Percentiles rank a stretch among this genome's conserved stretches.
phyloP scores from a whole-genome alignment of 2,113 vertebrate genomes.

The Dolichallabes microphthalmus region DNA sequence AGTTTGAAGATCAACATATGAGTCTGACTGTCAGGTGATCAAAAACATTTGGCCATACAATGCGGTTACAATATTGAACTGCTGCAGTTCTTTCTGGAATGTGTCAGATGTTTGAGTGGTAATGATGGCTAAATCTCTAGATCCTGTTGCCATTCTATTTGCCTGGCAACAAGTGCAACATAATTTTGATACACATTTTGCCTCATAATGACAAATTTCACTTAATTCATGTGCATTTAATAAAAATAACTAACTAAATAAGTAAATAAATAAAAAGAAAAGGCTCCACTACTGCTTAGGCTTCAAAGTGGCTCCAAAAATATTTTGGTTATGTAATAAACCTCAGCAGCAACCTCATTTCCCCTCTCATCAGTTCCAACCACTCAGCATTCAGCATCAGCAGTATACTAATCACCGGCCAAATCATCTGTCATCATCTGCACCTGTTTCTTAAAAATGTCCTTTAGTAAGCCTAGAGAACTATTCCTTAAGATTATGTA shows the following conservation, averaged over 20 bases:
- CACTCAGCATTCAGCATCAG: background rate
- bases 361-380: background rate
- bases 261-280: too few species aligned
- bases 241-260: too few species aligned
- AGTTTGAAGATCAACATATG: background rate
- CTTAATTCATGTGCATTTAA: background rate
- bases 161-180: background rate
- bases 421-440: too few species aligned
- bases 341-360: too few species aligned
- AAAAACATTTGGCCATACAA: background rate
- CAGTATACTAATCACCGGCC: too few species aligned
- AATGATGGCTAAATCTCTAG: background rate
- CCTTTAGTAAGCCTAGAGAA: too few species aligned
- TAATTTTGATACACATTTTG: background rate
- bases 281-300: too few species aligned
- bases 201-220: background rate
- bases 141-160: background rate
- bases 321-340: too few species aligned
- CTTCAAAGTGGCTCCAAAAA: too few species aligned
- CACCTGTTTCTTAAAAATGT: too few species aligned
- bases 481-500: too few species aligned
- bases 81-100: background rate
- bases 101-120: background rate
- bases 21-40: too few species aligned
- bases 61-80: background rate